Conservation (phyloP, 23 tunicate genomes). For the Aplidium turbinatum region DNA sequence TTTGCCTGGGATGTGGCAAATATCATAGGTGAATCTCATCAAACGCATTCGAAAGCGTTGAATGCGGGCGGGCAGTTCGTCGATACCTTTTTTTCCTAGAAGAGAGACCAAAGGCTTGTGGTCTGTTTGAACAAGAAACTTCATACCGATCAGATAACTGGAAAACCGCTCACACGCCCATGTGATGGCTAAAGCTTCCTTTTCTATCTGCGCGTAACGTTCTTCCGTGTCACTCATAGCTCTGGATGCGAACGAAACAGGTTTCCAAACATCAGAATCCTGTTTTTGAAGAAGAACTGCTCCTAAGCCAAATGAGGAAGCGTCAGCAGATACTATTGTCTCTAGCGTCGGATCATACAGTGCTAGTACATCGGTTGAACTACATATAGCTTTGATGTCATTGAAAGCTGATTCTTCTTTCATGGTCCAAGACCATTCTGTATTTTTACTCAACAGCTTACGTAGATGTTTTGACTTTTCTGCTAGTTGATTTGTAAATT, state of each 20-base stretch:
- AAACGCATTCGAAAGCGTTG: too few relatives aligned
- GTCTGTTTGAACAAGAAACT: too few relatives aligned
- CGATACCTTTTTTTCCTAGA: neutral
- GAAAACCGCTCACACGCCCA: slow-evolving; percentile 9
- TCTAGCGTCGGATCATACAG: slow-evolving; percentile 8
- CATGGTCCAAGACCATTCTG: neutral
- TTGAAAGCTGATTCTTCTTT: slow-evolving; percentile 9
- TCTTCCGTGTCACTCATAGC: slow-evolving; percentile 13
- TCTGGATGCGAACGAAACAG: neutral
- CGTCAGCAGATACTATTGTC: slow-evolving; percentile 13
- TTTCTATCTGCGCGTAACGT: slow-evolving; percentile 26
- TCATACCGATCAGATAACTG: neutral
- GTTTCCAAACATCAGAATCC: neutral
- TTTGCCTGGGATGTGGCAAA: slow-evolving; percentile 33
- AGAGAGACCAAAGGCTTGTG: neutral
- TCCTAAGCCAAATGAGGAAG: slow-evolving; percentile 22
- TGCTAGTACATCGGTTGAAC: neutral
- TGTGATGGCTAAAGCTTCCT: slow-evolving; percentile 24
- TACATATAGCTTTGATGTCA: neutral
- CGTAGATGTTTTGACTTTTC: neutral
- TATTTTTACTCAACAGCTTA: slow-evolving; percentile 22
- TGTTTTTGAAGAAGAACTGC: slow-evolving; percentile 1
- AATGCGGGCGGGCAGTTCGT: slow-evolving; percentile 8
- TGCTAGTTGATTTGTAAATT: slow-evolving; percentile 21
- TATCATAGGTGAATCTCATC: slow-evolving; percentile 4